Conservation (phyloP, 2,113 vertebrate species). For the Cyphomyrus plagiostoma region DNA sequence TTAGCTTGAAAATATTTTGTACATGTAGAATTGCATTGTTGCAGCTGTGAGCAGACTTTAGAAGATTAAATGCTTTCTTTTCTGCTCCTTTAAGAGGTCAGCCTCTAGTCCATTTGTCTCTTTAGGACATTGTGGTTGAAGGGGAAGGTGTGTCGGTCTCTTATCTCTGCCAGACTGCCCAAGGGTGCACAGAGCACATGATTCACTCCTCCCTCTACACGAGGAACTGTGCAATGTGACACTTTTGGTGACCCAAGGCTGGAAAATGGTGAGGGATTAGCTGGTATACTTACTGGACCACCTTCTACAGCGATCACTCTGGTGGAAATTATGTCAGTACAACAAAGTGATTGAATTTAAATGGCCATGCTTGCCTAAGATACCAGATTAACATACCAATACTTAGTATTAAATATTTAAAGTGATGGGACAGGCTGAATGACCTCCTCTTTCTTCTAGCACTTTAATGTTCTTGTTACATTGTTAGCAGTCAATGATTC, state of each 20-base stretch:
- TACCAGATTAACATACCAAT: background rate
- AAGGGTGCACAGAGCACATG: slow-evolving; percentile 1
- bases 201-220: background rate
- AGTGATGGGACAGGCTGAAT: background rate
- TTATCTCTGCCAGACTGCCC: background rate
- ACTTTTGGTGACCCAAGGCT: background rate
- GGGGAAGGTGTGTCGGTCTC: background rate
- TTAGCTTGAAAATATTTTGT: background rate
- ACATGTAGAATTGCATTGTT: background rate
- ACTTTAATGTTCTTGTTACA: background rate
- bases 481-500: background rate
- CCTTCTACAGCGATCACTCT: background rate
- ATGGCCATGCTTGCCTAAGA: background rate
- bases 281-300: background rate
- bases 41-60: background rate
- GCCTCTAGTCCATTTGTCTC: slow-evolving; percentile 4
- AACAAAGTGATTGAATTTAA: background rate
- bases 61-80: background rate
- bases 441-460: background rate
- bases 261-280: background rate
- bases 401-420: slow-evolving; percentile 1
- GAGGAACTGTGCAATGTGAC: background rate
- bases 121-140: background rate
- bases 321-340: background rate
- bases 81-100: slow-evolving; percentile 5